phyloP scores from a whole-genome alignment of 2,797 vertebrate genomes.

The Diplodus sargus region DNA sequence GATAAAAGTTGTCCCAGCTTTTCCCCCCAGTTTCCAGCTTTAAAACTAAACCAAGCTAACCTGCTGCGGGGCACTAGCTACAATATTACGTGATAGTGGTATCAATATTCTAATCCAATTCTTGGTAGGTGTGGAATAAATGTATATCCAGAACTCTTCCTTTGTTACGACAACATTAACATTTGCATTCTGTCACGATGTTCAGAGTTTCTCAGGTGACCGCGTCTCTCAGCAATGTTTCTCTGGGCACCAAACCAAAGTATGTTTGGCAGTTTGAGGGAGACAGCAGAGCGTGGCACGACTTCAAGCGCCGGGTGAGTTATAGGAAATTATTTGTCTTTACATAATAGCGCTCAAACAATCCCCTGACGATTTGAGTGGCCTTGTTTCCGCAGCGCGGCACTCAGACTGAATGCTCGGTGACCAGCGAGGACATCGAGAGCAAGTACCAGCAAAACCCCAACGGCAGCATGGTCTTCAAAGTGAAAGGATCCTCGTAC shows the following conservation, averaged over 20 bases:
- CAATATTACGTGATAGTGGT: too few species aligned
- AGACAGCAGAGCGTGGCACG: slow-evolving; percentile 59
- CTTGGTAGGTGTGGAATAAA: too few species aligned
- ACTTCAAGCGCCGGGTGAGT: slow-evolving; percentile 62
- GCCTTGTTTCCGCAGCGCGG: slow-evolving; percentile 44
- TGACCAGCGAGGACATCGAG: slow-evolving; percentile 76
- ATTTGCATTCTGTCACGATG: too few species aligned
- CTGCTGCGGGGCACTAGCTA: too few species aligned
- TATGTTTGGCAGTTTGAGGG: slow-evolving; percentile 83
- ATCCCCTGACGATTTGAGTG: background rate
- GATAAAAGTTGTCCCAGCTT: too few species aligned
- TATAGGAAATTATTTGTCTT: too few species aligned
- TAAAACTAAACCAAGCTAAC: too few species aligned
- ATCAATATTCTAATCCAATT: too few species aligned
- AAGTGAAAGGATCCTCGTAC: slow-evolving; percentile 49
- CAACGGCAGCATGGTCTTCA: slow-evolving; percentile 41
- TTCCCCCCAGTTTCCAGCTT: too few species aligned
- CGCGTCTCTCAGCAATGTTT: rapidly evolving
- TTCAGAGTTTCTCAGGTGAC: slow-evolving; percentile 7
- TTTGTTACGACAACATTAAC: too few species aligned
- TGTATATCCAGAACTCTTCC: too few species aligned
- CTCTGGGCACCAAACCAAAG: slow-evolving; percentile 24
- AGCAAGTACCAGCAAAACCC: slow-evolving; percentile 62
- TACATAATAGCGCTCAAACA: background rate
- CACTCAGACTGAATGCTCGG: slow-evolving; percentile 31